Conservation (phyloP, 1,140 invertebrate species). For the Ladona fulva region DNA sequence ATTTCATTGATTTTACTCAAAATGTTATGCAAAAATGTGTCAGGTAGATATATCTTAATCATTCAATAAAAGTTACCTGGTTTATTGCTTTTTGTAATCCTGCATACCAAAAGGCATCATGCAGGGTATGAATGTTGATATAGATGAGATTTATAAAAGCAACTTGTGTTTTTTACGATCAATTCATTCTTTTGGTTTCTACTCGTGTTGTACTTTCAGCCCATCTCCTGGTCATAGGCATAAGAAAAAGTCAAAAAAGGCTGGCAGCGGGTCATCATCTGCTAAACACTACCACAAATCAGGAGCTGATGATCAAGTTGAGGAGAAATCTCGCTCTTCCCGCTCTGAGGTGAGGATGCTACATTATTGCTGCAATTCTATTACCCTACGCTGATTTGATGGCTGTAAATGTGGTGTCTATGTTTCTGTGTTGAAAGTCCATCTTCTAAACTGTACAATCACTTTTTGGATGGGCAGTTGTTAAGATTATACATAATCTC, state of each 20-base stretch:
- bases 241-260: neutral
- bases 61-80: too few species aligned
- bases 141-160: too few species aligned
- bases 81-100: too few species aligned
- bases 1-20: too few species aligned
- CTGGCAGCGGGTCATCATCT: neutral
- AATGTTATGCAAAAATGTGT: too few species aligned
- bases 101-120: too few species aligned
- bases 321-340: neutral
- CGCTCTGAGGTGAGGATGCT: neutral
- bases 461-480: too few species aligned
- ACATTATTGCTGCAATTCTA: neutral
- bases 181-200: neutral
- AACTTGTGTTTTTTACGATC: too few species aligned
- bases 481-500: too few species aligned
- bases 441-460: neutral
- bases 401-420: neutral
- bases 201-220: neutral
- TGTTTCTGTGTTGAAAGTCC: slow-evolving; percentile 8
- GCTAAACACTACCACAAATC: neutral
- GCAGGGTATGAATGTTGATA: too few species aligned
- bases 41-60: too few species aligned
- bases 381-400: neutral
- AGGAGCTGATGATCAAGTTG: neutral
- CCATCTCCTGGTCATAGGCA: neutral